Conservation (phyloP, 2,888 invertebrate genomes). For the Drosophila mimica region DNA sequence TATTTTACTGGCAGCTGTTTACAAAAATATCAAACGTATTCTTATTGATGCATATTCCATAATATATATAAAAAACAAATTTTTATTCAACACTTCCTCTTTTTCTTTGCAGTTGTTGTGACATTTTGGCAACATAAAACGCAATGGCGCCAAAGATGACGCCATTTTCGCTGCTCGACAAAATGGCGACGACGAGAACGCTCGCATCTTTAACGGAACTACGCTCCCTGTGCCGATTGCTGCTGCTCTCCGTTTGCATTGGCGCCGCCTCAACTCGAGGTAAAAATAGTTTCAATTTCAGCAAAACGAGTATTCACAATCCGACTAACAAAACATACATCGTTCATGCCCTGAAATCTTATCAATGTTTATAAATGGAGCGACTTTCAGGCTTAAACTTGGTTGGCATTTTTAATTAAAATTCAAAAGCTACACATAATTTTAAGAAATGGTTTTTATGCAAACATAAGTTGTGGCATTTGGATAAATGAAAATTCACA, state of each 20-base stretch:
- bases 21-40: conserved; percentile 41
- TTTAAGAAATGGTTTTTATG: background rate
- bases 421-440: background rate
- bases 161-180: conserved; percentile 77
- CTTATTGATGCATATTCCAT: conserved; percentile 45
- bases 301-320: conserved; percentile 27
- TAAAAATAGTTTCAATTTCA: conserved; percentile 63
- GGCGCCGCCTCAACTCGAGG: conserved; percentile 73
- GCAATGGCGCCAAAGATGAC: conserved; percentile 82
- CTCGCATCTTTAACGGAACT: conserved; percentile 55
- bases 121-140: conserved; percentile 76
- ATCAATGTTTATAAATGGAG: background rate
- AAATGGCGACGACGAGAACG: conserved; percentile 75
- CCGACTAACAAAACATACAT: conserved; percentile 5
- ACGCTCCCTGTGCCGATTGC: conserved; percentile 62
- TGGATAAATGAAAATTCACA: background rate
- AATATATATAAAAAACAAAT: conserved; percentile 39
- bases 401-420: background rate
- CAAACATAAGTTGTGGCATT: background rate
- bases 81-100: conserved; percentile 52
- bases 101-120: conserved; percentile 67
- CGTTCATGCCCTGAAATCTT: background rate
- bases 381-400: background rate
- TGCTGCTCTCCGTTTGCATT: conserved; percentile 67
- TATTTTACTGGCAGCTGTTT: conserved; percentile 45